phyloP scores from a whole-genome alignment of 2,888 invertebrate species.

The Brenthis hecate region DNA sequence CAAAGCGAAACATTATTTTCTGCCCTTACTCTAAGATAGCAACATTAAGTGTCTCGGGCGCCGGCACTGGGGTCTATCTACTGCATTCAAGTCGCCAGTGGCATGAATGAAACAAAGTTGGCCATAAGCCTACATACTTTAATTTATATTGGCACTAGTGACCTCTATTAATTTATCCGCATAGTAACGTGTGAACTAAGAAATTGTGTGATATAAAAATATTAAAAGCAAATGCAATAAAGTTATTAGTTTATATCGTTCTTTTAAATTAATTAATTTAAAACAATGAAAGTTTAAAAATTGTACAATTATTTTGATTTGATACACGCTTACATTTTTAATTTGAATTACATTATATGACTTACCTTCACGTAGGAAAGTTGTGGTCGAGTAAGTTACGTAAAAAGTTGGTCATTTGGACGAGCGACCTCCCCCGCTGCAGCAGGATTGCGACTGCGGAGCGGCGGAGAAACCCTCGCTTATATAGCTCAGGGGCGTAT shows the following conservation, averaged over 20 bases:
- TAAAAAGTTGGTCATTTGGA: slow-evolving; percentile 67
- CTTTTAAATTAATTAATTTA: too few relatives aligned
- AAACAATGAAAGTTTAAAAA: too few relatives aligned
- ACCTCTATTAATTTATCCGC: slow-evolving; percentile 14
- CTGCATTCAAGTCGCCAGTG: slow-evolving; percentile 6
- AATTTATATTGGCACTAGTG: neutral
- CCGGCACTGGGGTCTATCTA: neutral
- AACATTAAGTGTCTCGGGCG: neutral
- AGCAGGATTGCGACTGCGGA: slow-evolving; percentile 46
- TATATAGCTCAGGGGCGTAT: slow-evolving; percentile 57
- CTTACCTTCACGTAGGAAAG: slow-evolving; percentile 64
- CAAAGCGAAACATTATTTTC: neutral
- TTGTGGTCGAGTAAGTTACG: slow-evolving; percentile 57
- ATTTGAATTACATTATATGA: neutral
- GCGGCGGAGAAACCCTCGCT: slow-evolving; percentile 58
- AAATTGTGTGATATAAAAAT: neutral
- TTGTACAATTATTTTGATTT: too few relatives aligned
- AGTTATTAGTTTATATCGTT: neutral
- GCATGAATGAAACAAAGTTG: slow-evolving; percentile 10
- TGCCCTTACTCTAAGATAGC: neutral
- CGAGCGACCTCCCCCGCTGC: slow-evolving; percentile 44
- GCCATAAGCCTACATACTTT: slow-evolving; percentile 14
- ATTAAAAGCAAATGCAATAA: neutral
- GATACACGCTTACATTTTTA: neutral
- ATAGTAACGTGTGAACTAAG: slow-evolving; percentile 7